Base-by-base conservation (phyloP, 2,113 vertebrate genomes). In the Mesocricetus auratus region DNA sequence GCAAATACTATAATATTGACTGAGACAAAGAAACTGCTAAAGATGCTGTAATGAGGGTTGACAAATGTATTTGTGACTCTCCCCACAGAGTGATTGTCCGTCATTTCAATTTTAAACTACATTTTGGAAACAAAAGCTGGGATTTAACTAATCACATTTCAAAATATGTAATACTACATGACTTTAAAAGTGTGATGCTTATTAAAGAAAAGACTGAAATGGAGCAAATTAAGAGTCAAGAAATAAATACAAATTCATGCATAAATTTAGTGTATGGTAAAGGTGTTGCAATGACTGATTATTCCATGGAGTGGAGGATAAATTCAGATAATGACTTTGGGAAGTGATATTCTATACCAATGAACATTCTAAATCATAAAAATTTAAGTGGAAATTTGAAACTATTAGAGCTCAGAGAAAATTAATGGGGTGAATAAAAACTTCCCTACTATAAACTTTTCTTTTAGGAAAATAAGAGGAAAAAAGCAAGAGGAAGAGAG, bases 1-100 rank as follows among this genome's bases (percentile, higher is more conserved):
- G 86, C 77, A 91, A 94, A 77, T 88, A 24, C 50, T 93, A 50
- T 71, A 88, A 73, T 66, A 86, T 33, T 78, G 66, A 93, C 62
- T 66, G 47, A 93, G 95, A 96, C n/a, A 86, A 94, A 86, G 31
- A 85, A 64, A 94, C 13, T 88, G 74, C 89, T 86, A 45, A 94
- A 81, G 69, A 69, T 92, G 45, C 82, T 89, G 0, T 13, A 81
- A 62, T 82, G 71, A 83, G 86, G n/a, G 21, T 86, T 73, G 12
- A 90, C 31, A 83, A 33, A 69, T 31, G 12, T 78, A 53, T 66
- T 7, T 62, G 50, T 88, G 39, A 86, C 86, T 69, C 62, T 85
- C 69, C 13, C 42, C 50, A 19, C 1, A n/a, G 33, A 96, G 58
- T 45, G 60, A 19, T 12, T 74, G 45, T 21, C 15, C 3, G 58